phyloP scores from a whole-genome alignment of 1,140 invertebrate species.

The Tetramorium simillimum region DNA sequence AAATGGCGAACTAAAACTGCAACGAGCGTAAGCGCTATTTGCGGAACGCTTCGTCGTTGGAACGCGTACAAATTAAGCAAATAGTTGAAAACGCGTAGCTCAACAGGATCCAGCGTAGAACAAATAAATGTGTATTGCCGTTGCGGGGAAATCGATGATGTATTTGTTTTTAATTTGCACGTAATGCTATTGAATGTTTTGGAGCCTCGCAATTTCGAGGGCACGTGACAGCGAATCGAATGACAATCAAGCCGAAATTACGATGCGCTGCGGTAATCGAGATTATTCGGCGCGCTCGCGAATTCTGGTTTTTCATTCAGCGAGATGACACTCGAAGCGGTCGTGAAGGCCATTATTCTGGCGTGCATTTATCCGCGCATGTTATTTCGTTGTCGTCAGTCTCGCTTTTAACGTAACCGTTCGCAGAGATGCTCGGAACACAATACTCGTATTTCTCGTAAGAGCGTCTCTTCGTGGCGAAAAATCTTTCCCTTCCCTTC shows the following conservation, averaged over 20 bases:
- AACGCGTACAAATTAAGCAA: constrained; percentile 54
- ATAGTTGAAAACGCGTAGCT: constrained; percentile 52
- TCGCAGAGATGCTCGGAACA: constrained; percentile 11
- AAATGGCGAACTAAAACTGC: constrained; percentile 42
- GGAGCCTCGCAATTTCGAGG: constrained; percentile 48
- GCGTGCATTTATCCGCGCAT: constrained; percentile 42
- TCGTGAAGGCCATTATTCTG: constrained; percentile 50
- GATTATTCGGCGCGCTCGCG: constrained; percentile 43
- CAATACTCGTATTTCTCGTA: constrained; percentile 34
- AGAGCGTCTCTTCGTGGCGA: constrained; percentile 45
- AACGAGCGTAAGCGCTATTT: constrained; percentile 36
- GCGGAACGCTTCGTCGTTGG: constrained; percentile 32
- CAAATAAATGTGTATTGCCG: constrained; percentile 43
- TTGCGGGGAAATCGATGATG: constrained; percentile 41
- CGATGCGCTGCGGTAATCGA: constrained; percentile 52
- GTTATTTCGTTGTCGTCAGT: constrained; percentile 43
- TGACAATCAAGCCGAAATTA: constrained; percentile 60
- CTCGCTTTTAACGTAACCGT: constrained; percentile 44
- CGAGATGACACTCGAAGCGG: constrained; percentile 57
- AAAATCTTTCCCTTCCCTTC: constrained; percentile 16
- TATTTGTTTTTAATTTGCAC: constrained; percentile 60
- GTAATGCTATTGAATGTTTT: constrained; percentile 57
- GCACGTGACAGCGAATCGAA: constrained; percentile 57
- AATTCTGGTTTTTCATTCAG: constrained; percentile 52
- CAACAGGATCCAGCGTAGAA: constrained; percentile 17